Conservation (phyloP, 2,113 vertebrate genomes). For the Cottus gobio region DNA sequence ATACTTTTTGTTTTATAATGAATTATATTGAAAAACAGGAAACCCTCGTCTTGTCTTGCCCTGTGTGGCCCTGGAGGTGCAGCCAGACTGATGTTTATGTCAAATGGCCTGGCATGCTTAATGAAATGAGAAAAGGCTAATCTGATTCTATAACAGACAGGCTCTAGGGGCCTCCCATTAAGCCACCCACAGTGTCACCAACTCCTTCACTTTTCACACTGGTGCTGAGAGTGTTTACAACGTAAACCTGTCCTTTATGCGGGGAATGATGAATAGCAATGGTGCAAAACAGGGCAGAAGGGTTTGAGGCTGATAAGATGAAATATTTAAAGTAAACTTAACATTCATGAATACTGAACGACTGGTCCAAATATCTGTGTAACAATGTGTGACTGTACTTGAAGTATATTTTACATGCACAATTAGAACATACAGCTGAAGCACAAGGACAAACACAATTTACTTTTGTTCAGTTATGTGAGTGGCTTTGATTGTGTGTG, state of each 20-base stretch:
- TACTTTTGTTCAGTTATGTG: background rate
- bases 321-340: background rate
- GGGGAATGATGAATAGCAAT: background rate
- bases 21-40: conserved; percentile 32
- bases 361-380: background rate
- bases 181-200: conserved; percentile 59
- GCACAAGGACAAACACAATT: conserved; percentile 21
- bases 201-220: conserved; percentile 39
- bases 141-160: conserved; percentile 70
- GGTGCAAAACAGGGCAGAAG: background rate
- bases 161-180: conserved; percentile 63
- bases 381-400: background rate
- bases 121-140: conserved; percentile 75
- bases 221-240: conserved; percentile 9
- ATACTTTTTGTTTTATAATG: conserved; percentile 29
- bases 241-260: conserved; percentile 16
- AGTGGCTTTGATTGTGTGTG: background rate
- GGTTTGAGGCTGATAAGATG: conserved; percentile 6
- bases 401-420: background rate
- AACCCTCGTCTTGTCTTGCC: conserved; percentile 1
- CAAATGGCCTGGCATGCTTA: conserved; percentile 66
- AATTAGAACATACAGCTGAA: conserved; percentile 22
- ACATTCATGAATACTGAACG: background rate
- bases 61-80: conserved; percentile 48
- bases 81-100: conserved; percentile 65